phyloP scores from a whole-genome alignment of 1,140 invertebrate genomes.

The Caerostris extrusa region DNA sequence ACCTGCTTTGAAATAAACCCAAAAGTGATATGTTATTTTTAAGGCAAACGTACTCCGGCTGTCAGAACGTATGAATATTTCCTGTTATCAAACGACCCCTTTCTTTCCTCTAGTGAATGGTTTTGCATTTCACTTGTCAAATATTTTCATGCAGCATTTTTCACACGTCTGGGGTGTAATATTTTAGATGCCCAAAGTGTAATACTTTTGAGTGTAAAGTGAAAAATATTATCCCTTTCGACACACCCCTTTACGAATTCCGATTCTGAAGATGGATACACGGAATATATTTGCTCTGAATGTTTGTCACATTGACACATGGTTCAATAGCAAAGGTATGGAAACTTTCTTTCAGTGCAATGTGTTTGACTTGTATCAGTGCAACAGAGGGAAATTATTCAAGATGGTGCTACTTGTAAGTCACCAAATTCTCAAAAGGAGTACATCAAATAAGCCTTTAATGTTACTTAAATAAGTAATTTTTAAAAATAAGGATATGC shows the following conservation, averaged over 20 bases:
- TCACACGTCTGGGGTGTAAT: slow-evolving; percentile 1
- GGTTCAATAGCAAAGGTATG: neutral
- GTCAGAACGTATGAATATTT: neutral
- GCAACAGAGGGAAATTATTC: neutral
- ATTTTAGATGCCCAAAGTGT: neutral
- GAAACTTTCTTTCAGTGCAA: neutral
- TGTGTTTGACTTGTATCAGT: neutral
- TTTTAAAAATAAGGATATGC: too few species aligned
- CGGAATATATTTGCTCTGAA: slow-evolving; percentile 10
- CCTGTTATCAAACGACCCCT: neutral
- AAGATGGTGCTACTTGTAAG: too few species aligned
- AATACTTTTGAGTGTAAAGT: slow-evolving; percentile 3
- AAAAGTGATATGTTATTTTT: neutral
- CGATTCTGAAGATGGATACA: neutral
- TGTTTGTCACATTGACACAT: neutral
- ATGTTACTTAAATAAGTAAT: too few species aligned
- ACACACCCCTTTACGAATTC: neutral
- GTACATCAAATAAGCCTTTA: too few species aligned
- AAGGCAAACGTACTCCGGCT: neutral
- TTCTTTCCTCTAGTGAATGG: slow-evolving; percentile 2
- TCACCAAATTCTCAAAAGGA: too few species aligned
- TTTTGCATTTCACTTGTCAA: slow-evolving; percentile 47
- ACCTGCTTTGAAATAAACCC: neutral
- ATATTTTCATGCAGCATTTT: slow-evolving; percentile 39
- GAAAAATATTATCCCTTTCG: neutral